Base-by-base conservation (phyloP, 2,888 invertebrate genomes). In the Octonoba sinensis region DNA sequence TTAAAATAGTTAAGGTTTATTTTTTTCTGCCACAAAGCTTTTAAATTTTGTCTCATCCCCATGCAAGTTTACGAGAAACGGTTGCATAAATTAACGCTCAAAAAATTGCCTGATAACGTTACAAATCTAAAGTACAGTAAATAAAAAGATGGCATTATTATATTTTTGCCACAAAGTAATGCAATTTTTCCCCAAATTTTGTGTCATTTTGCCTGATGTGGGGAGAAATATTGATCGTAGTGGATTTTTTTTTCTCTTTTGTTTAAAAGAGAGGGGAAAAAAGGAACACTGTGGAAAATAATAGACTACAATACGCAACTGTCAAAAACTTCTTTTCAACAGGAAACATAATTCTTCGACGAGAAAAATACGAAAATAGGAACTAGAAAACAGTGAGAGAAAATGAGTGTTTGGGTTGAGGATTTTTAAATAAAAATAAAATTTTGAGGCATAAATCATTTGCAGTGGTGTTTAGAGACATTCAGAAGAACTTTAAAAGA, bases 201-300 rank as follows among this genome's bases (percentile, higher is more conserved):
- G 51, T 76, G 47, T 18, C 51, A 22, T 64, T 56, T n/a, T 15
- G 11, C 51, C 54, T 56, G 49, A 64, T 3, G 47, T 13, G 57
- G 22, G 46, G 57, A 47, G 20, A 59, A 67, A 67, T 66, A 77
- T 77, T 65, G 76, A 77, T 76, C 62, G 36, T 8, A 16, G n/a
- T 54, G 8, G 54, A 11, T 13, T 20, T 54, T 54, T 54, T 59
- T 36, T 20, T 54, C 16, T 54, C 49, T 36, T 51, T 75, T 75
- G 36, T 12, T 65, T 62, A 46, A n/a, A 24, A 24, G n/a, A 74
- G n/a, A 64, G 49, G 49, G 46, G 51, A 69, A 70, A 70, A 77
- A 77, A 24, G 64, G 76, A 36, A 77, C 44, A 56, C 70, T 77
- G 54, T 62, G 36, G 76, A 77, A 77, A 77, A 77, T 77, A 77